Evolutionary conservation across 1,140 invertebrate genomes (phyloP).

Genomic region (Berghia stephanieae): DNA sequence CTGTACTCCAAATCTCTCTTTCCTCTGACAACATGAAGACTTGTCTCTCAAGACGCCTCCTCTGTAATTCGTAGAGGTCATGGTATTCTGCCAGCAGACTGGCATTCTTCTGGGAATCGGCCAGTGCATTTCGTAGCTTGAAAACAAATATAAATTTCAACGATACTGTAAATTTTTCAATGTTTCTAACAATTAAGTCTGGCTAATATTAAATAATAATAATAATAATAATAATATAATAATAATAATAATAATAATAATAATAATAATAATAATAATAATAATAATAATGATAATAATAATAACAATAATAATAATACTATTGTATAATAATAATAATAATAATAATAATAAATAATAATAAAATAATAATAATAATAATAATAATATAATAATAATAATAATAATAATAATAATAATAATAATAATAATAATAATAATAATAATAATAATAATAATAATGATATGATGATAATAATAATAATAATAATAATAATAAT

Average conservation of each 20-base stretch:
- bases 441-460: conserved; percentile 4
- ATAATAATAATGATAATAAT: background rate
- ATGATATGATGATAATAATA: too few species aligned
- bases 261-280: conserved; percentile 4
- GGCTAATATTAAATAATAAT: background rate
- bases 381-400: too few species aligned
- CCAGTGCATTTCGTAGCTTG: conserved; percentile 61
- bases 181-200: background rate
- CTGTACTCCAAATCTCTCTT: conserved; percentile 64
- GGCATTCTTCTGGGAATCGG: conserved; percentile 65
- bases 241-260: too few species aligned
- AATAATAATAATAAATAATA: background rate
- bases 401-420: too few species aligned
- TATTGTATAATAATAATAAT: background rate
- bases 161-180: background rate
- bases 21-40: conserved; percentile 60
- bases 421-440: background rate
- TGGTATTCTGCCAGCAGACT: conserved; percentile 65
- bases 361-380: background rate
- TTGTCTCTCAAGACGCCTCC: conserved; percentile 60
- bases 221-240: conserved; percentile 4
- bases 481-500: too few species aligned
- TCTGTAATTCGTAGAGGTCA: conserved; percentile 66
- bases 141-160: conserved; percentile 20
- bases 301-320: background rate